Conservation (phyloP, 1,140 invertebrate species). For the Cotesia chilonis region DNA sequence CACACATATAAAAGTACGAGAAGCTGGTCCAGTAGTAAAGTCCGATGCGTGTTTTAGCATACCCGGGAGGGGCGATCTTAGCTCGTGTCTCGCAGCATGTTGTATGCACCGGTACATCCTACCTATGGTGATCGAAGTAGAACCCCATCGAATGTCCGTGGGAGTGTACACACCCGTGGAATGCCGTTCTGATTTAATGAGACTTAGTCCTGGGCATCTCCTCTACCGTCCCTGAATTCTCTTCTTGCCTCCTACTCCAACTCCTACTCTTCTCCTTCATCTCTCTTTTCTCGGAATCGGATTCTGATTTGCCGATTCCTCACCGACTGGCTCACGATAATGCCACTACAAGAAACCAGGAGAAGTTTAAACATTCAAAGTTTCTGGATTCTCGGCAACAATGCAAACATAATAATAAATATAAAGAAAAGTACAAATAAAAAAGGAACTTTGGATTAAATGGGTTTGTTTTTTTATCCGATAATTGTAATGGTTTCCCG, state of each 20-base stretch:
- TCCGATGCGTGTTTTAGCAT: constrained; percentile 30
- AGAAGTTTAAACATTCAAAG: not conserved
- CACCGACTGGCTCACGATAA: not conserved
- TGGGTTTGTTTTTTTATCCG: constrained; percentile 27
- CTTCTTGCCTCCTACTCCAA: constrained; percentile 27
- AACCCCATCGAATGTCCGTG: constrained; percentile 64
- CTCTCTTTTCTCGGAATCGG: constrained; percentile 39
- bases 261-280: constrained; percentile 11
- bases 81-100: constrained; percentile 64
- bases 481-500: constrained; percentile 45
- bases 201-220: constrained; percentile 46
- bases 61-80: constrained; percentile 29
- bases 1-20: too few relatives aligned
- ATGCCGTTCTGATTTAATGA: constrained; percentile 69
- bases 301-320: constrained; percentile 31
- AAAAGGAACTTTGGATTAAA: constrained; percentile 14
- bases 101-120: constrained; percentile 59
- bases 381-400: not conserved
- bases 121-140: constrained; percentile 63
- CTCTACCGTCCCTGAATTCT: constrained; percentile 45
- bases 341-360: constrained; percentile 20
- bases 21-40: constrained; percentile 20
- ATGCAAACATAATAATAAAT: not conserved
- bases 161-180: constrained; percentile 66
- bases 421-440: not conserved